Conservation (phyloP, 2,113 vertebrate genomes). For the Arizona elegans region DNA sequence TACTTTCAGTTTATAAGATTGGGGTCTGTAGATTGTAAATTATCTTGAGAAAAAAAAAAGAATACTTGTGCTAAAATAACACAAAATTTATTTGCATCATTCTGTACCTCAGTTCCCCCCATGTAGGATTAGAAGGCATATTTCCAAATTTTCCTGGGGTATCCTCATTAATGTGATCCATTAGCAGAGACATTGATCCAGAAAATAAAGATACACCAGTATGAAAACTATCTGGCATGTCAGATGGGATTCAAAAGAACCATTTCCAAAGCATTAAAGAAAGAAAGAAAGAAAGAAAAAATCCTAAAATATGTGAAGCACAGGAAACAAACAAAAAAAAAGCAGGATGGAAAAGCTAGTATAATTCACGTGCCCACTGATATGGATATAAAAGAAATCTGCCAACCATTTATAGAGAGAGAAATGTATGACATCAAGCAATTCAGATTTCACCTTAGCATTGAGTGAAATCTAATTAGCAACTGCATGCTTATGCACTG, state of each 20-base stretch:
- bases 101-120: background rate
- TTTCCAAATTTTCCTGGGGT: background rate
- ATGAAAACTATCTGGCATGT: background rate
- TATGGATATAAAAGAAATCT: background rate
- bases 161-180: background rate
- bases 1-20: background rate
- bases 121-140: background rate
- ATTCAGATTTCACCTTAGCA: background rate
- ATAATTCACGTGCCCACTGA: background rate
- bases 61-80: background rate
- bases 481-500: background rate
- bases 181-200: background rate
- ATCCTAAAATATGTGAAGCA: background rate
- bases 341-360: background rate
- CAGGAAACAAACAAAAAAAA: background rate
- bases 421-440: background rate
- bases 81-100: background rate
- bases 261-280: background rate
- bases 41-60: background rate
- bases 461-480: background rate
- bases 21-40: too few species aligned
- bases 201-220: background rate
- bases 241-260: background rate
- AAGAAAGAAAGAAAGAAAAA: too few species aligned
- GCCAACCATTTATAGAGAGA: background rate